Evolutionary conservation across 2,113 vertebrate genomes (phyloP).

Genomic region (Leptobrachium ailaonicum): DNA sequence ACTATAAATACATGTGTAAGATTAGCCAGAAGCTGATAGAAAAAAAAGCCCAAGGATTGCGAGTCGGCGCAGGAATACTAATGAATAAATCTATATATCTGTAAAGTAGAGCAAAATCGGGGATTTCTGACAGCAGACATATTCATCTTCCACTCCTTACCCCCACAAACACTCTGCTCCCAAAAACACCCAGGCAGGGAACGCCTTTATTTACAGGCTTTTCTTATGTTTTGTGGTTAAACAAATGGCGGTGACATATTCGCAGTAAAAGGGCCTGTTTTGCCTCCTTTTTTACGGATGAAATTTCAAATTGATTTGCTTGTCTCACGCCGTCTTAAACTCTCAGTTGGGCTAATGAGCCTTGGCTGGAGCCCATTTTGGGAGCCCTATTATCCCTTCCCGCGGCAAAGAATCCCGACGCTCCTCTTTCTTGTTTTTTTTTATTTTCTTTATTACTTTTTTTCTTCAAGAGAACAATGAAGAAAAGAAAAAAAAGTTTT

Average conservation of each 20-base stretch:
- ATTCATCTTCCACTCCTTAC: not conserved
- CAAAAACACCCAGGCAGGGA: no score
- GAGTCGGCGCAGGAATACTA: not conserved
- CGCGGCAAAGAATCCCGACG: not conserved
- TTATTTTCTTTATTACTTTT: not conserved
- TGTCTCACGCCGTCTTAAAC: not conserved
- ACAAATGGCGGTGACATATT: not conserved
- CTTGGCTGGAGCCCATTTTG: not conserved
- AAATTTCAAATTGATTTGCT: constrained; percentile 1
- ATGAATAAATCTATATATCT: not conserved
- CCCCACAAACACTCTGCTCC: no score
- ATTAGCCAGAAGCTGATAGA: not conserved
- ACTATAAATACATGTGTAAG: constrained; percentile 6
- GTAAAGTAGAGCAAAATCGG: not conserved
- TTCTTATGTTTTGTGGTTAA: not conserved
- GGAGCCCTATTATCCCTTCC: not conserved
- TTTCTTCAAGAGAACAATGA: not conserved
- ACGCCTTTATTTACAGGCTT: no score
- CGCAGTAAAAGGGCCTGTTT: not conserved
- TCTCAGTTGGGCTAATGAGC: not conserved
- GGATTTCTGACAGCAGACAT: not conserved
- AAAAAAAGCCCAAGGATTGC: not conserved
- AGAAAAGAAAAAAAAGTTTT: not conserved
- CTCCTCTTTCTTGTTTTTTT: not conserved
- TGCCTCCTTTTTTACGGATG: not conserved